Evolutionary conservation across 2,797 vertebrate species (phyloP).

Genomic region (Sebastes steindachneri): DNA sequence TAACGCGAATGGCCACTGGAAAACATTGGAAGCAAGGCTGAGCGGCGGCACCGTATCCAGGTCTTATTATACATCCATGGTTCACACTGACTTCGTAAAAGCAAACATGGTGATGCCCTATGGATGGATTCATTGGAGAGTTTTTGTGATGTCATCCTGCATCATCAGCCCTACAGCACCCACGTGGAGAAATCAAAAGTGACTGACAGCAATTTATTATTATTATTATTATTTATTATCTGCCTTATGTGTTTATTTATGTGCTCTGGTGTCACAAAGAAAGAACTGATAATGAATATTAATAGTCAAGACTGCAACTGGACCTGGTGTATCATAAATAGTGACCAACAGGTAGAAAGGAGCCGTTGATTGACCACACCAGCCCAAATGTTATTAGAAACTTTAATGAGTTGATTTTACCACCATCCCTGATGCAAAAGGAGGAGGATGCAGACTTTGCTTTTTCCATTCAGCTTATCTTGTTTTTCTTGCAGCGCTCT

Average conservation of each 20-base stretch:
- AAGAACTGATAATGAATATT: not conserved
- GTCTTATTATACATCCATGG: too few species aligned
- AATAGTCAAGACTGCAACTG: not conserved
- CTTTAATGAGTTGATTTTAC: not conserved
- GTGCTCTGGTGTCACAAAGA: not conserved
- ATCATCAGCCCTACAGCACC: too few species aligned
- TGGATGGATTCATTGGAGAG: too few species aligned
- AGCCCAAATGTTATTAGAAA: not conserved
- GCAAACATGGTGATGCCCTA: too few species aligned
- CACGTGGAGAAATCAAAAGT: too few species aligned
- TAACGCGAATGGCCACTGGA: too few species aligned
- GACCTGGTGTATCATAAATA: not conserved
- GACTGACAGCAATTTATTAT: not conserved
- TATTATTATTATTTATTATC: too few species aligned
- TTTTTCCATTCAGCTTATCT: constrained; percentile 33
- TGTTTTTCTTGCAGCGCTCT: constrained; percentile 25
- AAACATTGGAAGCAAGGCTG: too few species aligned
- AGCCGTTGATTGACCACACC: not conserved
- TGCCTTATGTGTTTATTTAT: not conserved
- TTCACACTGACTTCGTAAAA: too few species aligned
- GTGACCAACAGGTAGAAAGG: not conserved
- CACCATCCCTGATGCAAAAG: not conserved
- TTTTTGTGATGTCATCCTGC: too few species aligned
- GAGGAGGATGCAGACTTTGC: constrained; percentile 1
- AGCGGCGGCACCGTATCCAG: too few species aligned